These are phyloP conservation scores for Psittacula cyanocephala DNA, from an alignment of 2,113 vertebrate genomes.

Conservation along the genomic window DNA sequence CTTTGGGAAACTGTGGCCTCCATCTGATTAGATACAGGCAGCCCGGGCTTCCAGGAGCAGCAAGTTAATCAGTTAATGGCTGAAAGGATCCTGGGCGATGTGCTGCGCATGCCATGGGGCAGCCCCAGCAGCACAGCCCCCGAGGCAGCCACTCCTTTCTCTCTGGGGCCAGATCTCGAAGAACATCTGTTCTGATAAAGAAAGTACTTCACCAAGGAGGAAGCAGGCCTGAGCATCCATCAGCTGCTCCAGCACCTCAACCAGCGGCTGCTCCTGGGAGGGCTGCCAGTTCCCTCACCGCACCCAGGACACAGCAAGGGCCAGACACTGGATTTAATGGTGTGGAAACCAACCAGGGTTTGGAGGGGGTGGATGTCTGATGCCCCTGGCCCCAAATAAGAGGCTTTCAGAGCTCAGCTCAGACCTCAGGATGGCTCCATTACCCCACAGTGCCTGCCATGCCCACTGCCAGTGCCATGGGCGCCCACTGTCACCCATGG, in stretches of 20 bases:
- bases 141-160: constrained; percentile 10
- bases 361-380: background rate
- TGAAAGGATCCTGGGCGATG: background rate
- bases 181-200: constrained; percentile 63
- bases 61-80: constrained; percentile 70
- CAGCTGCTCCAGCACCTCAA: background rate
- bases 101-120: background rate
- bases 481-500: accelerated
- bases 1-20: constrained; percentile 13
- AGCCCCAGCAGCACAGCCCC: background rate
- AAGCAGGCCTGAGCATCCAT: background rate
- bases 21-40: constrained; percentile 37
- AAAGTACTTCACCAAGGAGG: background rate
- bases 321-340: background rate
- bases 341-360: background rate
- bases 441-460: background rate
- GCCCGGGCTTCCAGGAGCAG: constrained; percentile 40
- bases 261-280: background rate
- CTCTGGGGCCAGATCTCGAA: background rate
- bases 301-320: background rate
- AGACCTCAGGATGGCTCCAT: background rate
- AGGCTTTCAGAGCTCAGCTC: background rate
- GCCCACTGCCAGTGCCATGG: background rate
- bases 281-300: accelerated
- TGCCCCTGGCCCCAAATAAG: background rate